Evolutionary conservation across 2,113 vertebrate species (phyloP).

Genomic region (Syngnathus floridae): DNA sequence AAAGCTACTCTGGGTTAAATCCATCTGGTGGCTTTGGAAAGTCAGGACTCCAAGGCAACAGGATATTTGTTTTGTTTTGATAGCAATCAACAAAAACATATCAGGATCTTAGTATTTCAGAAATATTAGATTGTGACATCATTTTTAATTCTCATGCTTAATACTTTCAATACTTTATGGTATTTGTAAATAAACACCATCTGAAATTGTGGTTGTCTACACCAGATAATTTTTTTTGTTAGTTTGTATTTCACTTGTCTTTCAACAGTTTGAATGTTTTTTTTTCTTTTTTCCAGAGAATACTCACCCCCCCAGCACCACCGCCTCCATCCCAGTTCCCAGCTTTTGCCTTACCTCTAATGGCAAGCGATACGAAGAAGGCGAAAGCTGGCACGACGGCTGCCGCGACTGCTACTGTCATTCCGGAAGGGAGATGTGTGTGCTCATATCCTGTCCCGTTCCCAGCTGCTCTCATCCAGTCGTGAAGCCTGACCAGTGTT

Average conservation of each 20-base stretch:
- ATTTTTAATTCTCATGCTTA: too few relatives aligned
- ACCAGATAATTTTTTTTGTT: neutral
- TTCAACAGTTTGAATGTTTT: neutral
- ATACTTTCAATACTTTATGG: too few relatives aligned
- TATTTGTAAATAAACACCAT: neutral
- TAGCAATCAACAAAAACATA: neutral
- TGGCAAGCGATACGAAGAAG: constrained; percentile 66
- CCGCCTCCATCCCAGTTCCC: constrained; percentile 28
- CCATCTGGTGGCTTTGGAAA: neutral
- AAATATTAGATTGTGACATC: too few relatives aligned
- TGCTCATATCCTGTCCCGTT: constrained; percentile 73
- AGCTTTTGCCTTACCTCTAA: constrained; percentile 66
- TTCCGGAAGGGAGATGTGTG: constrained; percentile 73
- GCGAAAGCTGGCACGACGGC: constrained; percentile 74
- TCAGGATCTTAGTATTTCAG: too few relatives aligned
- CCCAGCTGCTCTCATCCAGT: constrained; percentile 70
- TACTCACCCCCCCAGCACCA: constrained; percentile 39
- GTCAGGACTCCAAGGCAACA: neutral
- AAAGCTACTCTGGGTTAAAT: constrained; percentile 28
- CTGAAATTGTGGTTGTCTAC: too few relatives aligned
- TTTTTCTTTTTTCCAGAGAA: constrained; percentile 53
- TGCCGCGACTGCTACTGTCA: constrained; percentile 77
- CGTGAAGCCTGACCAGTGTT: constrained; percentile 70
- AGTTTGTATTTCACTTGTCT: neutral
- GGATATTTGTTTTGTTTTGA: neutral